Evolutionary conservation across 1,140 invertebrate species (phyloP), one percentile per base, ranked within the genome.

Genomic region (Scylla paramamosain): DNA sequence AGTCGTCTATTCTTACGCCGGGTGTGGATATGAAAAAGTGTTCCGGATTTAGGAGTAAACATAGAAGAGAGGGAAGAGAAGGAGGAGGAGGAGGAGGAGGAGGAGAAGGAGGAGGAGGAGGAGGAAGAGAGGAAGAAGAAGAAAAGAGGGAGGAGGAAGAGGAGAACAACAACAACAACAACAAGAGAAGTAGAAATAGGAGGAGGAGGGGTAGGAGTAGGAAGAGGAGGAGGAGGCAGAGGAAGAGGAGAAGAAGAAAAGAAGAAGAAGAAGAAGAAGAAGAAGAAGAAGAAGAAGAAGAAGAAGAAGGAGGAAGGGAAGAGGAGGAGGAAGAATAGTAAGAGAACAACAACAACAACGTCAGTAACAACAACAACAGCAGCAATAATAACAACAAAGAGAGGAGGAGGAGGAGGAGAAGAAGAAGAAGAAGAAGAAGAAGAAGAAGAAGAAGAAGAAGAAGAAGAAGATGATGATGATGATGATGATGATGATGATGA

Each of bases 401-500:
- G 67, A 77, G 67, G 67, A 77, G 67, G 67, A n/a, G 67, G 67
- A n/a, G 67, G n/a, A n/a, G 67, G 12, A 77, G 67, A n/a, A 77
- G n/a, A n/a, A 77, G 67, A 77, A n/a, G n/a, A n/a, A n/a, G 67
- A n/a, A 77, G 67, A n/a, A 77, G n/a, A 77, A 77, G 12, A n/a
- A n/a, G n/a, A n/a, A 77, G 67, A n/a, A 77, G 67, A 14, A 12
- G n/a, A 77, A n/a, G 67, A 77, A n/a, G 67, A 77, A n/a, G n/a
- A 77, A 77, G n/a, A n/a, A 77, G 67, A 77, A n/a, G 67, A 12
- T 12, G n/a, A n/a, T 12, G 67, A n/a, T n/a, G n/a, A n/a, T 14
- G 67, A n/a, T 14, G 67, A 77, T 14, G 67, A n/a, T 12, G 67
- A 77, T 14, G n/a, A n/a, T 12, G n/a, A n/a, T 12, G 12, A 14